These are phyloP conservation scores for Poeciliopsis retropinna DNA, from an alignment of 2,113 vertebrate genomes.

Conservation along the genomic window DNA sequence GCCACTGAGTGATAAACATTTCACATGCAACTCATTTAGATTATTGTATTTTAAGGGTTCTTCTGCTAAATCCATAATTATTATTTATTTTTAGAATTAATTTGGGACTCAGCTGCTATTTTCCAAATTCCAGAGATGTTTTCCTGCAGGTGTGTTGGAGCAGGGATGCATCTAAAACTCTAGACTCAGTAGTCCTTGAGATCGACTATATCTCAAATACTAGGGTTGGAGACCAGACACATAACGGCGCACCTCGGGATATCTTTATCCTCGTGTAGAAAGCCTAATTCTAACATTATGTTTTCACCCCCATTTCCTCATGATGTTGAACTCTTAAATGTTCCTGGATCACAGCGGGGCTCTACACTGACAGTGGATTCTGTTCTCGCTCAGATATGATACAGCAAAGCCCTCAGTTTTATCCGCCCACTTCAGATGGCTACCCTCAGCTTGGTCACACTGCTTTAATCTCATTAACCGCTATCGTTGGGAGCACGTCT, in stretches of 20 bases:
- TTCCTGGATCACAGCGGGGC: constrained; percentile 7
- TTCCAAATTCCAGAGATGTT: no score
- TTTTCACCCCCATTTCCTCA: constrained; percentile 25
- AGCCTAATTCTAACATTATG: constrained; percentile 32
- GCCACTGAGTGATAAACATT: no score
- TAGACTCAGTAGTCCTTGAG: no score
- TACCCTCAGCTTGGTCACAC: constrained; percentile 40
- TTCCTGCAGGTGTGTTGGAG: no score
- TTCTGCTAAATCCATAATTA: no score
- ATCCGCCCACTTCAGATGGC: constrained; percentile 41
- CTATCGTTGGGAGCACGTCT: constrained; percentile 62
- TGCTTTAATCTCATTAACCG: constrained; percentile 67
- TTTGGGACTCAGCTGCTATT: no score
- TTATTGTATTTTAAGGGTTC: no score
- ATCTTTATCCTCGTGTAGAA: not conserved
- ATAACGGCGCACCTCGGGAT: not conserved
- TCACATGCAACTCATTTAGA: no score
- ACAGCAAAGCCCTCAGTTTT: constrained; percentile 36
- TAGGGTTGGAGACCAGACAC: not conserved
- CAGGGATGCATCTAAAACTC: no score
- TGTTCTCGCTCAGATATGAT: constrained; percentile 20
- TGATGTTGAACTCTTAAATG: constrained; percentile 14
- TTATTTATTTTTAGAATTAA: no score
- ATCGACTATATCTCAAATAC: no score
- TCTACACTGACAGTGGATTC: constrained; percentile 10